These are phyloP conservation scores for Phaonia tiefii DNA, from an alignment of 2,888 invertebrate genomes.

Conservation along the genomic window DNA sequence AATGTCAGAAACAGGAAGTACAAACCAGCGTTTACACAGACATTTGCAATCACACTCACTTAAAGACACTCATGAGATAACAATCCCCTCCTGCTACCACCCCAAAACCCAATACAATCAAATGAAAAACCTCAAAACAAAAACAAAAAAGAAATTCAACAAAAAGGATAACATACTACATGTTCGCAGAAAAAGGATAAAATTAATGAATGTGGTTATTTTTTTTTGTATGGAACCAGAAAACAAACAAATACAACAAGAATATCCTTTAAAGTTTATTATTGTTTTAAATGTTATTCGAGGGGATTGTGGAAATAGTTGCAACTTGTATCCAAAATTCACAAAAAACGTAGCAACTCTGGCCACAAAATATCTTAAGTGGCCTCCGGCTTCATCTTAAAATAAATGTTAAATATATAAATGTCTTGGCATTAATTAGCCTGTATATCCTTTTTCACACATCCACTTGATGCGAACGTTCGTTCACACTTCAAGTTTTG, in stretches of 20 bases:
- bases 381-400: neutral
- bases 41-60: neutral
- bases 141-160: conserved; percentile 26
- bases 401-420: conserved; percentile 44
- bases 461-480: conserved; percentile 38
- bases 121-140: conserved; percentile 44
- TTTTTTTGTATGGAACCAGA: conserved; percentile 35
- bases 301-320: neutral
- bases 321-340: neutral
- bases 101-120: conserved; percentile 21
- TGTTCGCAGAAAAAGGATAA: conserved; percentile 42
- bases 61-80: neutral
- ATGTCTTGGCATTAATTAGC: conserved; percentile 67
- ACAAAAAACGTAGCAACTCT: neutral
- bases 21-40: conserved; percentile 27
- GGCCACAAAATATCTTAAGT: conserved; percentile 9
- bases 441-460: conserved; percentile 39
- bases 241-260: conserved; percentile 15
- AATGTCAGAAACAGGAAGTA: conserved; percentile 67
- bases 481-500: conserved; percentile 39
- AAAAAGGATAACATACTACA: conserved; percentile 36
- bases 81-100: neutral
- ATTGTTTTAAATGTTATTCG: conserved; percentile 51
- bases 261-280: conserved; percentile 52
- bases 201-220: conserved; percentile 62